These are phyloP conservation scores for Megaceryle alcyon DNA, from an alignment of 2,797 vertebrate genomes.

Conservation along the genomic window DNA sequence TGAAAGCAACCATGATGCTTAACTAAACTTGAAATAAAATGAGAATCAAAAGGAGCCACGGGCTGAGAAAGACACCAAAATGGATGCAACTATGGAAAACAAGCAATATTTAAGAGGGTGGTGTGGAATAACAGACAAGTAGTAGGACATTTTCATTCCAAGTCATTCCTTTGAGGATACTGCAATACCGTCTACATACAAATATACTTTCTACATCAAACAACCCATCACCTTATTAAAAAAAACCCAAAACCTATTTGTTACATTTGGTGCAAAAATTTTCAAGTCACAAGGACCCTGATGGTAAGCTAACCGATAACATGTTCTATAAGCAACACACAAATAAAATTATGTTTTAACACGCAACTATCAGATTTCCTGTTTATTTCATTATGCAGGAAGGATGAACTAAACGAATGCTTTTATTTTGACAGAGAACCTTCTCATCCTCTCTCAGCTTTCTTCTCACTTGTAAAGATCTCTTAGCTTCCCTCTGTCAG, in stretches of 20 bases:
- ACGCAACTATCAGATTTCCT: constrained; percentile 26
- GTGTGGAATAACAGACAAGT: neutral
- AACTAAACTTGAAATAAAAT: neutral
- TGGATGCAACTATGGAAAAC: neutral
- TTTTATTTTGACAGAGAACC: constrained; percentile 78
- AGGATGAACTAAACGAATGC: constrained; percentile 69
- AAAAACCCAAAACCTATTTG: neutral
- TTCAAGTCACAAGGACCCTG: constrained; percentile 9
- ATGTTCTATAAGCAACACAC: constrained; percentile 51
- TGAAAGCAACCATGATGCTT: neutral
- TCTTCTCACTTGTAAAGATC: constrained; percentile 72
- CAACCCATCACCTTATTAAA: neutral
- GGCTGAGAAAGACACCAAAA: neutral
- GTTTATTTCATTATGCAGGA: constrained; percentile 35
- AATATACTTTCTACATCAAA: neutral
- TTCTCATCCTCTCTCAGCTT: constrained; percentile 71
- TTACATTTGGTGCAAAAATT: constrained; percentile 11
- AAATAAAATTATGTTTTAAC: constrained; percentile 61
- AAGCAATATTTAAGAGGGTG: neutral
- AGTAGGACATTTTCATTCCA: neutral
- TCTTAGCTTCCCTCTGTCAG: constrained; percentile 75
- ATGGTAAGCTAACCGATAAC: constrained; percentile 34
- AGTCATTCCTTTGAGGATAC: neutral
- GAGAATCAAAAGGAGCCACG: neutral
- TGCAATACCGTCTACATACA: neutral